Base-by-base conservation (phyloP, 2,888 invertebrate species). In the Cerastoderma edule region DNA sequence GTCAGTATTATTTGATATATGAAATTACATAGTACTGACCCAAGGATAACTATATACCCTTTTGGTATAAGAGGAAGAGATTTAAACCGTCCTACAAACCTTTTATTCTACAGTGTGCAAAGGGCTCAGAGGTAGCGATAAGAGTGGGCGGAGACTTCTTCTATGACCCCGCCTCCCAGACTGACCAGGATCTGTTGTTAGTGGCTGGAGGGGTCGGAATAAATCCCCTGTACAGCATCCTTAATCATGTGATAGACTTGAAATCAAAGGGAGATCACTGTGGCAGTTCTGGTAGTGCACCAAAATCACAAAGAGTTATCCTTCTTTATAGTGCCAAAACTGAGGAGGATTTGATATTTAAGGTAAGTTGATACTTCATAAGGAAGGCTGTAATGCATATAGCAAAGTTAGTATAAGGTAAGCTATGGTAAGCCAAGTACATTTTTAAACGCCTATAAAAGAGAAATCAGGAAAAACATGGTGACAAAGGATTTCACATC, bases 171-270 rank as follows among this genome's bases (percentile, higher is more conserved):
- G 66, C 83, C 27, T 67, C 82, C 2, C 72, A 79, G 4, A 50
- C 56, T 54, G 72, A 69, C n/a, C 66, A 80, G 3, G 87, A 91
- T 66, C 75, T 93, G 13, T 80, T 93, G 33, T 86, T 93, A 24
- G 82, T 94, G 39, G 94, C 93, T 13, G 94, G 94, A 6, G 94
- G 94, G 1, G 93, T 94, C 19, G 94, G 94, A 6, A 92, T 94
- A 30, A 94, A 93, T 79, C 94, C 94, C 27, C 79, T 94, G 8
- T 85, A 88, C 50, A 93, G 93, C 35, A 93, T 93, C 68, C 64
- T 92, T 24, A 85, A 85, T 54, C 90, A 92, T 77, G 87, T 91
- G 27, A 72, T 83, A 33, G 85, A 90, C 68, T 56, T 90, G n/a
- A 72, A 83, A 10, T 67, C 67, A 2, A 74, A 64, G 64, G 75